Base-by-base conservation (phyloP, 2,797 vertebrate species). In the Rhodeus uyekii region DNA sequence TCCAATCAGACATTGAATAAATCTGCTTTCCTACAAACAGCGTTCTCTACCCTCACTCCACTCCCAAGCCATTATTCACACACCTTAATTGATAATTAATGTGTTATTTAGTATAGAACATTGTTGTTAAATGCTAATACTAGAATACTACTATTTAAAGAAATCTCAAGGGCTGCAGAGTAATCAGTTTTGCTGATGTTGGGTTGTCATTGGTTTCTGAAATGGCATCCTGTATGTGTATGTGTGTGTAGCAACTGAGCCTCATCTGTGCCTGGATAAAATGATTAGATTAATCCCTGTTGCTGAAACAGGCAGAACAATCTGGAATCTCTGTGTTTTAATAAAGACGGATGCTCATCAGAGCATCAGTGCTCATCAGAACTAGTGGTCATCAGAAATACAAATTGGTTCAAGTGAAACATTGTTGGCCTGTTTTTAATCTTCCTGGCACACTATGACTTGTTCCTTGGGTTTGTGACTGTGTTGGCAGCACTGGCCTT, bases 1-100 rank as follows among this genome's bases (percentile, higher is more conserved):
- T 71, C 61, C 83, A 82, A 81, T 86, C 72, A 82, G 53, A 58
- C 80, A 68, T 10, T n/a, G 63, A 77, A 71, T 60, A n/a, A 27
- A 29, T 29, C 71, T 22, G 38, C 32, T 60, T 32, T 76, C 36
- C 48, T 55, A 36, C 42, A 53, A 50, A 71, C 64, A 58, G 44
- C 39, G 76, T 83, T 68, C 46, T 38, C 63, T 81, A 10, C 63
- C 12, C 46, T 83, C 55, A 65, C 46, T 73, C 58, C 34, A 65
- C 48, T 76, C 61, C 76, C 34, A 36, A 81, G 46, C 61, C 68
- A 68, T 82, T 78, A 76, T 67, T 73, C 22, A 73, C 5, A 46
- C 48, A 22, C 48, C 68, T 58, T 53, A 50, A 86, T 80, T 82
- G 50, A 73, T 68, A 58, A 80, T 80, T 65, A 71, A 78, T 80